These are phyloP conservation scores for Phaethornis superciliosus DNA, from an alignment of 2,113 vertebrate genomes.

Conservation along the genomic window DNA sequence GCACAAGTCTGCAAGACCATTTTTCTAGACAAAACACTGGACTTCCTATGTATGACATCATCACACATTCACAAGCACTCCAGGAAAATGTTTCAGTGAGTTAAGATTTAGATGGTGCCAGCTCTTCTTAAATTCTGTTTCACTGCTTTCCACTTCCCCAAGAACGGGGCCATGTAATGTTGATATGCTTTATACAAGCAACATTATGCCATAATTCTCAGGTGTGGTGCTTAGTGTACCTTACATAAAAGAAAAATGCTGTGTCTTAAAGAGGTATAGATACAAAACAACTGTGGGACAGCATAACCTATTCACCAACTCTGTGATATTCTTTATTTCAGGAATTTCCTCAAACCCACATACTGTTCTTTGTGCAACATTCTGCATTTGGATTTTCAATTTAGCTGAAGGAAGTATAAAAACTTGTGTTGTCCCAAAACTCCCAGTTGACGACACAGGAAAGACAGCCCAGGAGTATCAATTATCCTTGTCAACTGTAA, in stretches of 20 bases:
- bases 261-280: neutral
- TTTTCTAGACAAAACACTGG: neutral
- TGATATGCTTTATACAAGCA: neutral
- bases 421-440: neutral
- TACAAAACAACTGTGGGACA: neutral
- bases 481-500: conserved; percentile 51
- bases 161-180: neutral
- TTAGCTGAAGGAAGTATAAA: conserved; percentile 2
- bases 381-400: conserved; percentile 47
- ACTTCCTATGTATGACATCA: neutral
- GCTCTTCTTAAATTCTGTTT: neutral
- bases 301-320: neutral
- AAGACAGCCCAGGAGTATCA: conserved; percentile 12
- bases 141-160: neutral
- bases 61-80: neutral
- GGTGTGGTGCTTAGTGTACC: neutral
- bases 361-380: neutral
- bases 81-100: neutral
- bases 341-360: neutral
- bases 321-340: neutral
- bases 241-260: neutral
- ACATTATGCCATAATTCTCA: neutral
- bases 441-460: conserved; percentile 8
- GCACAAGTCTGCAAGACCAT: neutral
- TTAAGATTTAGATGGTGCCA: neutral